Conservation (phyloP, 2,113 vertebrate genomes). For the Epinephelus cyanopodus region DNA sequence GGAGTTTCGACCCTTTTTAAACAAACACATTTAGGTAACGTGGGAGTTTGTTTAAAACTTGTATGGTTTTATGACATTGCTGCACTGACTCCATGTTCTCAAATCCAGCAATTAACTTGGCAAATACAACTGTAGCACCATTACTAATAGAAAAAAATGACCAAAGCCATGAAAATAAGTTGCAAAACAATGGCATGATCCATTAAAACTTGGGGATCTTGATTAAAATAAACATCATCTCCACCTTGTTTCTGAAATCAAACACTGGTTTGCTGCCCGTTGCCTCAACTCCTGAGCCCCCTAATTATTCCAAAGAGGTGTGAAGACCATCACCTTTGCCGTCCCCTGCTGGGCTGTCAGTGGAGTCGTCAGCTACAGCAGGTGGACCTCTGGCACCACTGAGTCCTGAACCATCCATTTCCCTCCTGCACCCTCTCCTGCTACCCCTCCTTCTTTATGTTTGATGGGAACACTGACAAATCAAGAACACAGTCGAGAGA, state of each 20-base stretch:
- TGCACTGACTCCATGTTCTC: neutral
- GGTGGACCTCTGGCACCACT: constrained; percentile 57
- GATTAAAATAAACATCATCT: neutral
- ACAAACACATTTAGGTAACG: no score
- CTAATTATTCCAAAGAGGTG: constrained; percentile 59
- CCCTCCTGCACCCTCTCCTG: neutral
- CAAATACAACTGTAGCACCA: neutral
- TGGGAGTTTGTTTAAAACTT: neutral
- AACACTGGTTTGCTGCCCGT: neutral
- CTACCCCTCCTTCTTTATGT: constrained; percentile 2
- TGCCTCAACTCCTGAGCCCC: constrained; percentile 31
- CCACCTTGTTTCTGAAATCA: constrained; percentile 1
- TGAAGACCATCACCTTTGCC: constrained; percentile 47
- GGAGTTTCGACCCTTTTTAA: no score
- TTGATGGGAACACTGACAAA: constrained; percentile 59
- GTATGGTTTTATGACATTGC: no score
- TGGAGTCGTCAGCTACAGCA: constrained; percentile 54
- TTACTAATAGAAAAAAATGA: neutral
- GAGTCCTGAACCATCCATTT: constrained; percentile 32
- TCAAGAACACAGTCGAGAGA: constrained; percentile 58
- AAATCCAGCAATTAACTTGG: neutral
- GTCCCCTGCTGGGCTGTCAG: constrained; percentile 47
- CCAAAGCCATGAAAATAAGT: neutral
- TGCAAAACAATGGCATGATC: neutral
- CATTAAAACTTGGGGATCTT: neutral